Conservation (phyloP, 2,888 invertebrate genomes). For the Drosophila acutilabella region DNA sequence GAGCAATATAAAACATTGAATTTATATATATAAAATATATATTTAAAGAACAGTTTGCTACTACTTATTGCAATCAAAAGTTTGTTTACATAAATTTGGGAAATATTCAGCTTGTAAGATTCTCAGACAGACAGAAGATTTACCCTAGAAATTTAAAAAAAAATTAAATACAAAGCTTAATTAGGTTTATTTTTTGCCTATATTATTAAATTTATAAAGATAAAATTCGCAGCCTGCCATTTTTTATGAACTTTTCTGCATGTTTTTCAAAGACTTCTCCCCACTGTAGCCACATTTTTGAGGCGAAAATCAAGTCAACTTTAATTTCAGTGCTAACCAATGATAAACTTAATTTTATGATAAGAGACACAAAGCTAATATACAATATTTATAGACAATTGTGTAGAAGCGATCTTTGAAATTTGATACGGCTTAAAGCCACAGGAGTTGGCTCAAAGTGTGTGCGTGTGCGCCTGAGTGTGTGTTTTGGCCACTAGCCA, state of each 20-base stretch:
- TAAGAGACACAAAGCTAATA: constrained; percentile 52
- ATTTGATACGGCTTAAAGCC: constrained; percentile 56
- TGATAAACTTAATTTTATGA: constrained; percentile 78
- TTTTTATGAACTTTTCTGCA: neutral
- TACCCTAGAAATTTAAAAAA: no score
- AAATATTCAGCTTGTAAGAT: no score
- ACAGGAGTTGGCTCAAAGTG: constrained; percentile 50
- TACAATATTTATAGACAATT: constrained; percentile 35
- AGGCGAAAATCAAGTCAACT: constrained; percentile 48
- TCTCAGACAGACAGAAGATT: no score
- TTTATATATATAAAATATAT: no score
- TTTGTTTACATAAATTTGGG: no score
- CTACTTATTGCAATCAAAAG: no score
- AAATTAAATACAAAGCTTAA: no score
- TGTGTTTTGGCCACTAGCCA: neutral
- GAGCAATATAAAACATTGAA: no score
- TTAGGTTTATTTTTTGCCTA: no score
- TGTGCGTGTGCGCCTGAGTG: neutral
- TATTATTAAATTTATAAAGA: no score
- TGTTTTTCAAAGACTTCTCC: neutral
- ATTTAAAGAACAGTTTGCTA: no score
- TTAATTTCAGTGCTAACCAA: constrained; percentile 80
- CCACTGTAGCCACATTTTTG: constrained; percentile 38
- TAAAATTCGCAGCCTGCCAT: no score
- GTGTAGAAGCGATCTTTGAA: constrained; percentile 31